Evolutionary conservation across 2,888 invertebrate species (phyloP), one percentile per base, ranked within the genome.

Genomic region (Muscina levida): DNA sequence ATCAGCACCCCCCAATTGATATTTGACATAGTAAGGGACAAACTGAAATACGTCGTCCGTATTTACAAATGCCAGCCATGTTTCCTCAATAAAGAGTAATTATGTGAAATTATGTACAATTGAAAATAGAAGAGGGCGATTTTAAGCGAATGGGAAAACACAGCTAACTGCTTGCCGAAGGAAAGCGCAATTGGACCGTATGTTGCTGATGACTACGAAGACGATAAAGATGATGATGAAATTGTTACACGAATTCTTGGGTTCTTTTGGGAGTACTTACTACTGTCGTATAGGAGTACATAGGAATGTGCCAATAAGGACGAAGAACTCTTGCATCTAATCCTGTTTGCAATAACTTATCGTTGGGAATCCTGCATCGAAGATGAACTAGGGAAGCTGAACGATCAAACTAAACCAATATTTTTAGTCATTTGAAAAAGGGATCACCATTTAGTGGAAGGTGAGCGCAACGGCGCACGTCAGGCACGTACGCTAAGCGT

Each of bases 401-500:
- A 73, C 31, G 46, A 53, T 2, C 57, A 4, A 67, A 44, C 62
- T 13, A 59, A 59, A 19, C 39, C 62, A 59, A 6, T 62, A 46
- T 62, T 76, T 56, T 42, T 22, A 42, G 26, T 57, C 66, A 73
- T 77, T 80, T 73, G 10, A 39, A 31, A 68, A 66, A 66, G 13
- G 70, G 66, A 48, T 48, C 17, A 62, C 17, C 39, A 62, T 37
- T 15, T 13, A 22, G 19, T 24, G 66, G 70, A 42, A 57, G 48
- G 51, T 51, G 8, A 62, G 65, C 15, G n/a, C 31, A 57, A 66
- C 31, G 83, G 84, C 86, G 85, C 84, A 87, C 86, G 87, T 82
- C 86, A 70, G 87, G 84, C 87, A 87, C 87, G 88, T 84, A 85
- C 88, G 73, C 73, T 53, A 66, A 73, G 65, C 72, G 72, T 80